A percentile compares a stretch with the other conserved stretches of the same genome.
These are phyloP conservation scores for Varecia variegata DNA, from an alignment of 2,797 vertebrate genomes.

Conservation along the genomic window DNA sequence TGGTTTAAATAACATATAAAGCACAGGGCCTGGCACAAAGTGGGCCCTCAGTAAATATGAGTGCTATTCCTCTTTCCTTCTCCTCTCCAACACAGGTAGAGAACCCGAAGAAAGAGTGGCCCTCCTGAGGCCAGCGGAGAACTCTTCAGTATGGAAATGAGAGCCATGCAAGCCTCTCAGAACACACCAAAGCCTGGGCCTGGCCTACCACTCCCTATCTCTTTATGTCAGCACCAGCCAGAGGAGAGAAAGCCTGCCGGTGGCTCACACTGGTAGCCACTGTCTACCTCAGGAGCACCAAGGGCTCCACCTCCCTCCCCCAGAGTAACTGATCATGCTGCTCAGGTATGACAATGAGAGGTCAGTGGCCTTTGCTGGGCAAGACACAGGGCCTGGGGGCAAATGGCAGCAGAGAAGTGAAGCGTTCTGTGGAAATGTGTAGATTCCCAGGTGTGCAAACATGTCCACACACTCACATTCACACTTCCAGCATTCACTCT, in stretches of 20 bases:
- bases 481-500: background rate
- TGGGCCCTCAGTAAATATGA: background rate
- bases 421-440: no score
- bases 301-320: background rate
- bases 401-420: background rate
- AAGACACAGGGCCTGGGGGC: background rate
- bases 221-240: background rate
- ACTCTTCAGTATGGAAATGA: background rate
- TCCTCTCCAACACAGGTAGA: background rate
- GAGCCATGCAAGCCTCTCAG: background rate
- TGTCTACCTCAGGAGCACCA: background rate
- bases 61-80: background rate
- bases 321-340: background rate
- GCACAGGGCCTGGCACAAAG: background rate
- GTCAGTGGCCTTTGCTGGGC: background rate
- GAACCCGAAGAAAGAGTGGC: background rate
- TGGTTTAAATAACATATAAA: constrained; percentile 10
- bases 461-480: background rate
- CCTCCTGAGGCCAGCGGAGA: background rate
- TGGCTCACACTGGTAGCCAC: background rate
- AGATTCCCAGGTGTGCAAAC: background rate
- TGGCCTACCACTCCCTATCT: background rate
- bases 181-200: background rate
- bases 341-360: background rate
- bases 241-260: no score